Conservation (phyloP, 2,113 vertebrate genomes). For the Rousettus leschenaultii region DNA sequence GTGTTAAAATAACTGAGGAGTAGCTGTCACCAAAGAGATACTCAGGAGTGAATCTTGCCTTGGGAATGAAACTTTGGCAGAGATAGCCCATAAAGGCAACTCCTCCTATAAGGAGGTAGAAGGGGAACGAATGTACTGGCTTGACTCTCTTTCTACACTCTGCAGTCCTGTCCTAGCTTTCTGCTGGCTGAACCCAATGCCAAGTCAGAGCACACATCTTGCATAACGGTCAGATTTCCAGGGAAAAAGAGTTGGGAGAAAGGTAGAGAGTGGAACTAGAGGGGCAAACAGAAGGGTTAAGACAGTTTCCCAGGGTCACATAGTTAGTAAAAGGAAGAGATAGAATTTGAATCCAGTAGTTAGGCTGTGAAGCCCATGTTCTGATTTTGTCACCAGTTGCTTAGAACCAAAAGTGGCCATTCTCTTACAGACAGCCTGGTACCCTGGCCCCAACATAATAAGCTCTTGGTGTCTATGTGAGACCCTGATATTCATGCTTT, state of each 20-base stretch:
- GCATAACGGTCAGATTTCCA: neutral
- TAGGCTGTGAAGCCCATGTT: neutral
- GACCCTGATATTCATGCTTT: neutral
- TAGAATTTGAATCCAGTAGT: neutral
- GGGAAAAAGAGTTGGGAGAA: neutral
- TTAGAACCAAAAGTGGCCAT: neutral
- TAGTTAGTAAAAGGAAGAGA: neutral
- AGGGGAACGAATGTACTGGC: neutral
- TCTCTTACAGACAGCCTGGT: neutral
- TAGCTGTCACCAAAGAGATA: neutral
- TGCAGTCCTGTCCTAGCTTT: neutral
- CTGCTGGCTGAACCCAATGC: neutral
- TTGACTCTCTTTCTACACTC: neutral
- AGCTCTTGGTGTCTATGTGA: neutral
- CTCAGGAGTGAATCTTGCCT: neutral
- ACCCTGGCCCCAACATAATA: neutral
- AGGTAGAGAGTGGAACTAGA: neutral
- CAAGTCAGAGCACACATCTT: neutral
- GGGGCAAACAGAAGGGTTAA: neutral
- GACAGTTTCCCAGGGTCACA: neutral
- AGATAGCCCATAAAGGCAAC: neutral
- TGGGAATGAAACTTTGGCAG: neutral
- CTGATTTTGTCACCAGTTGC: neutral
- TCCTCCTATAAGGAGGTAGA: neutral
- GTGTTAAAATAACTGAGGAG: neutral